Percentiles rank a stretch among this genome's conserved stretches.
Conservation (phyloP, 2,113 vertebrate species). For the Danio rerio region GRCz12tu NC_133187.1:30216501-30217000, state of each 20-base stretch:
- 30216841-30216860: constrained; percentile 97
- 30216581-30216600: neutral
- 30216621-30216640: neutral
- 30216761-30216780: neutral
- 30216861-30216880: constrained; percentile 89
- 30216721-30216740: neutral
- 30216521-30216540: neutral
- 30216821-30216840: constrained; percentile 57
- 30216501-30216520: neutral
- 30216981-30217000: no score
- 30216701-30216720: neutral
- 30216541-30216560: neutral
- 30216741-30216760: constrained; percentile 53
- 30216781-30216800: neutral
- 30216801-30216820: neutral
- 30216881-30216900: constrained; percentile 81
- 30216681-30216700: neutral
- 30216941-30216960: no score
- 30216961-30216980: no score
- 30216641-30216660: neutral
- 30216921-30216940: no score
- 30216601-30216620: neutral
- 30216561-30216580: neutral
- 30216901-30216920: constrained; percentile 39
- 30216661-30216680: neutral